Conservation (phyloP, 1,140 invertebrate genomes). For the Zaprionus capensis region DNA sequence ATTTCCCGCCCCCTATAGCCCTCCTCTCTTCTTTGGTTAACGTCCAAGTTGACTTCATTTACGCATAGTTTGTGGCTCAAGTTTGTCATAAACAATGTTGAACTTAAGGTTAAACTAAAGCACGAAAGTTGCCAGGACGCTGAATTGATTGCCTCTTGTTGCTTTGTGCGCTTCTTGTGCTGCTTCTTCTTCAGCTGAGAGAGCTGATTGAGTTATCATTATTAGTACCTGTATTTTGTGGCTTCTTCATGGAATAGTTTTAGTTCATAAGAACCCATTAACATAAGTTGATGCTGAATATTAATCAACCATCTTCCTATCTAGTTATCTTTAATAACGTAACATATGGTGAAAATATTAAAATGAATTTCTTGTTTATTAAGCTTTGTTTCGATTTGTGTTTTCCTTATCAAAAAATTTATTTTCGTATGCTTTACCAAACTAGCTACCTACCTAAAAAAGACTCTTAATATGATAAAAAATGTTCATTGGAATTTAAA, state of each 20-base stretch:
- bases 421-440: neutral
- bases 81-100: slow-evolving; percentile 79
- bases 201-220: slow-evolving; percentile 30
- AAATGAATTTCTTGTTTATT: neutral
- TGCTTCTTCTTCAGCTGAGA: neutral
- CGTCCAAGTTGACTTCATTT: slow-evolving; percentile 78
- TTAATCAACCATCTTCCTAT: no score
- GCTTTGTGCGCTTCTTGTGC: slow-evolving; percentile 2
- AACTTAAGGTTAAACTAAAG: slow-evolving; percentile 73
- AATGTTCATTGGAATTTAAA: neutral
- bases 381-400: neutral
- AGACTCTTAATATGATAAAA: neutral
- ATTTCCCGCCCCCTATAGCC: neutral
- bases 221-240: slow-evolving; percentile 8
- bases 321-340: no score
- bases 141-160: slow-evolving; percentile 67
- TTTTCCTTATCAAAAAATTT: neutral
- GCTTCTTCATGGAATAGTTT: neutral
- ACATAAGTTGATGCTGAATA: no score
- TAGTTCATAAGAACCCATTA: no score
- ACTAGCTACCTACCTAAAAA: neutral
- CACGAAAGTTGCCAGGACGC: slow-evolving; percentile 62
- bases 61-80: slow-evolving; percentile 75
- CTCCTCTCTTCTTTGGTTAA: slow-evolving; percentile 7
- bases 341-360: no score